Conservation (phyloP, 2,113 vertebrate genomes). For the Seriola rivoliana region DNA sequence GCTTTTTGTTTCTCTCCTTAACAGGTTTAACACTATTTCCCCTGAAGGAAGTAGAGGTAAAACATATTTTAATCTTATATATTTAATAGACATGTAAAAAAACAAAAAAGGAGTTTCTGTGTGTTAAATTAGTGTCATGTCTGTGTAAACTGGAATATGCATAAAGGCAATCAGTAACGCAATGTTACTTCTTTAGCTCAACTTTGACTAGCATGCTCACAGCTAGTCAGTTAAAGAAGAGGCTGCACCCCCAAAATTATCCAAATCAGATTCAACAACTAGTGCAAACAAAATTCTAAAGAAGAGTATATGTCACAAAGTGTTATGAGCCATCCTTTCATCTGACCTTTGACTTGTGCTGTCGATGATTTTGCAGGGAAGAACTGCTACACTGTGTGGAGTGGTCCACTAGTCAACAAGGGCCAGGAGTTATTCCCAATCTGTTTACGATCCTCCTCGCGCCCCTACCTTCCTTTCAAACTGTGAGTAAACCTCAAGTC, state of each 20-base stretch:
- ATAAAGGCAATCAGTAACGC: not conserved
- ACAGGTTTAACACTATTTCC: conserved; percentile 75
- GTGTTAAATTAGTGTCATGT: not conserved
- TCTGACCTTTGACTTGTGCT: conserved; percentile 36
- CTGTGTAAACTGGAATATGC: not conserved
- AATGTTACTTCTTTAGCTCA: not conserved
- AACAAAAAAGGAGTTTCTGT: not conserved
- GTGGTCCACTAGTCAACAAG: conserved; percentile 93
- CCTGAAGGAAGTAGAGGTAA: conserved; percentile 77
- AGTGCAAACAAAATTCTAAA: not conserved
- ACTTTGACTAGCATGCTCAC: not conserved
- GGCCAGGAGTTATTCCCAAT: conserved; percentile 91
- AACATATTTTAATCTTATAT: not conserved
- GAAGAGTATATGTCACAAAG: not conserved
- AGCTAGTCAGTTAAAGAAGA: not conserved
- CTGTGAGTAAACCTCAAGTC: conserved; percentile 87
- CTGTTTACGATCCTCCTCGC: conserved; percentile 88
- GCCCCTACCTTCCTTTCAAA: conserved; percentile 90
- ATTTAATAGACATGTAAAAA: not conserved
- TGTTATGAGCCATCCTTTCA: not conserved
- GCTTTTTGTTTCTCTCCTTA: conserved; percentile 21
- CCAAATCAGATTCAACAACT: not conserved
- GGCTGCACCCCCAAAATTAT: not conserved
- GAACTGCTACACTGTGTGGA: conserved; percentile 91
- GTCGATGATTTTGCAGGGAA: conserved; percentile 82